These are phyloP conservation scores for Lochmaea crataegi DNA, from an alignment of 2,888 invertebrate species.

Conservation along the genomic window DNA sequence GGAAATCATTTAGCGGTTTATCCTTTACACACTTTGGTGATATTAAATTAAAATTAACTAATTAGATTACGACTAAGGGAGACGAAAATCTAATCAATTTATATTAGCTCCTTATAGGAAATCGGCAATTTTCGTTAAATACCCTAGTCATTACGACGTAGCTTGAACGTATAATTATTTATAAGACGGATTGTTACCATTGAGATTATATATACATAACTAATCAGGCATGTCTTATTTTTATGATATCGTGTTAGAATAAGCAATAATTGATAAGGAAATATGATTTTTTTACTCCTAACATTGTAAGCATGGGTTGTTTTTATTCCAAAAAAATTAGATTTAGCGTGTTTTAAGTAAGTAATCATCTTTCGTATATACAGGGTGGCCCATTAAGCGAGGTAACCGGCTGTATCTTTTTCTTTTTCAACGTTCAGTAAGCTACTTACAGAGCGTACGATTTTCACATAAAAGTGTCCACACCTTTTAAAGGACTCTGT, in stretches of 20 bases:
- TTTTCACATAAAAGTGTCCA: no score
- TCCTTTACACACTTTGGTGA: constrained; percentile 53
- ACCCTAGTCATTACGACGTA: constrained; percentile 22
- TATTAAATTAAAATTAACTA: constrained; percentile 64
- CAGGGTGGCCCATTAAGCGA: no score
- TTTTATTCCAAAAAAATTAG: no score
- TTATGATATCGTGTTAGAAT: not conserved
- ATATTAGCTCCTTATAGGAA: constrained; percentile 59
- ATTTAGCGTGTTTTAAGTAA: no score
- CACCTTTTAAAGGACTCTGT: no score
- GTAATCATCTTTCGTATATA: no score
- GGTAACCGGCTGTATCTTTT: no score
- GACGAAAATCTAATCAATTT: constrained; percentile 62
- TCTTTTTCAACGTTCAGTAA: no score
- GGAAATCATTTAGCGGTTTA: constrained; percentile 46
- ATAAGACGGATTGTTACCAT: constrained; percentile 13
- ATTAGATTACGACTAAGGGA: constrained; percentile 60
- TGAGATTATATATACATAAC: not conserved
- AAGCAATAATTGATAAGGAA: not conserved
- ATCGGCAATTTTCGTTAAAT: constrained; percentile 56
- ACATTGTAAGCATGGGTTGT: no score
- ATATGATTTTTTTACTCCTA: no score
- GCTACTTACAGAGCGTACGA: no score
- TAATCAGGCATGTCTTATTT: not conserved
- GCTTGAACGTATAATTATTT: constrained; percentile 7